Evolutionary conservation across 2,888 invertebrate species (phyloP).

Genomic region (Nesidiocoris tenuis): DNA sequence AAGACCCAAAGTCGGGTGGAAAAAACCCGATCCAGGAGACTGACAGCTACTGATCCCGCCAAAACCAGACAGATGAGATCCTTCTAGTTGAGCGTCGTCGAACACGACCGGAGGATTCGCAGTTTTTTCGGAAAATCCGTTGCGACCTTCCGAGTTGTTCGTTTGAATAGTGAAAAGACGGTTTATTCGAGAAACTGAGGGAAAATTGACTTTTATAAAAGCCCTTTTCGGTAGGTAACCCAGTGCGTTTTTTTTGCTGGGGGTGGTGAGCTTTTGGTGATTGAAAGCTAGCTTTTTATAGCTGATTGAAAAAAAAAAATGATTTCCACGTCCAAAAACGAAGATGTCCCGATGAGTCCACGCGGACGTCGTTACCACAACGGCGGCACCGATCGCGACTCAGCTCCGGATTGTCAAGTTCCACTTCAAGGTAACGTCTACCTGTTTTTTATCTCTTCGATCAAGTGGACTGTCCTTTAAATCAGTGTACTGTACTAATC

Average conservation of each 20-base stretch:
- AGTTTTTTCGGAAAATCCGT: neutral
- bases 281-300: slow-evolving; percentile 10
- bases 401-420: slow-evolving; percentile 19
- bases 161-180: neutral
- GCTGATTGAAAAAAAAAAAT: slow-evolving; percentile 2
- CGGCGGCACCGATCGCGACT: neutral
- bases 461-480: too few relatives aligned
- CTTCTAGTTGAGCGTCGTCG: slow-evolving; percentile 13
- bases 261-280: slow-evolving; percentile 2
- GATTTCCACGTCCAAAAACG: slow-evolving; percentile 14
- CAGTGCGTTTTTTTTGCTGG: slow-evolving; percentile 2
- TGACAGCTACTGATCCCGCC: slow-evolving; percentile 50
- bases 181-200: neutral
- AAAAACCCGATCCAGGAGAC: slow-evolving; percentile 52
- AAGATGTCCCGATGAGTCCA: slow-evolving; percentile 6
- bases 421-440: slow-evolving; percentile 23
- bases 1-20: slow-evolving; percentile 52
- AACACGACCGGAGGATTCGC: slow-evolving; percentile 12
- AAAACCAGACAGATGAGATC: slow-evolving; percentile 50
- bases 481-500: neutral
- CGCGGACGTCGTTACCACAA: slow-evolving; percentile 16
- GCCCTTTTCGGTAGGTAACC: slow-evolving; percentile 13
- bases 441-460: neutral
- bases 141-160: slow-evolving; percentile 23
- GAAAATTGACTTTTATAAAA: neutral